Percentiles rank a stretch among this genome's conserved stretches.
phyloP scores from a whole-genome alignment of 2,113 vertebrate species.

The Ceyx cyanopectus region DNA sequence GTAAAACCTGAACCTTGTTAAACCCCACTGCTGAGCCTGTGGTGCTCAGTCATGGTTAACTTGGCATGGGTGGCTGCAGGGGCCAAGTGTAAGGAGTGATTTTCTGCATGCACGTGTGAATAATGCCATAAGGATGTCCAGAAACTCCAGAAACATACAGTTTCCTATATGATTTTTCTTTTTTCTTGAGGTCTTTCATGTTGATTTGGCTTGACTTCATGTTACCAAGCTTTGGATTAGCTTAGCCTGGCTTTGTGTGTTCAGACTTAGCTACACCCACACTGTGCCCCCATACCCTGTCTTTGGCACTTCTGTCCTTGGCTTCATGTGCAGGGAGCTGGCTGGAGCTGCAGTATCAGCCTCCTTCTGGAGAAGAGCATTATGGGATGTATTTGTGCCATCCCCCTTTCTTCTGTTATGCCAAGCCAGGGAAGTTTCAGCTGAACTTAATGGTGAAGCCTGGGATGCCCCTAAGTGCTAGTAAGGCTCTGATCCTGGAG shows the following conservation, averaged over 20 bases:
- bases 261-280: neutral
- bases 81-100: neutral
- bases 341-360: neutral
- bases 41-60: neutral
- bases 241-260: neutral
- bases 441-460: neutral
- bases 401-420: neutral
- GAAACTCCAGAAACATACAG: neutral
- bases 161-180: neutral
- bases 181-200: neutral
- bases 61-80: neutral
- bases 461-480: neutral
- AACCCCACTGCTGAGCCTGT: neutral
- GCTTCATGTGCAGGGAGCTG: neutral
- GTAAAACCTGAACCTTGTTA: slow-evolving; percentile 40
- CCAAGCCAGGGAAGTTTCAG: neutral
- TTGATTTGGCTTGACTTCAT: neutral
- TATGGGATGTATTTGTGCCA: neutral
- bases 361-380: neutral
- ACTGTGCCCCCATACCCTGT: accelerated
- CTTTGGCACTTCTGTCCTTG: neutral
- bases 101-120: neutral
- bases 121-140: neutral
- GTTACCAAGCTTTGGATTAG: neutral
- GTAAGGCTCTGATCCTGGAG: accelerated